These are phyloP conservation scores for Pachyramphus minor DNA, from an alignment of 2,113 vertebrate genomes.

Conservation along the genomic window DNA sequence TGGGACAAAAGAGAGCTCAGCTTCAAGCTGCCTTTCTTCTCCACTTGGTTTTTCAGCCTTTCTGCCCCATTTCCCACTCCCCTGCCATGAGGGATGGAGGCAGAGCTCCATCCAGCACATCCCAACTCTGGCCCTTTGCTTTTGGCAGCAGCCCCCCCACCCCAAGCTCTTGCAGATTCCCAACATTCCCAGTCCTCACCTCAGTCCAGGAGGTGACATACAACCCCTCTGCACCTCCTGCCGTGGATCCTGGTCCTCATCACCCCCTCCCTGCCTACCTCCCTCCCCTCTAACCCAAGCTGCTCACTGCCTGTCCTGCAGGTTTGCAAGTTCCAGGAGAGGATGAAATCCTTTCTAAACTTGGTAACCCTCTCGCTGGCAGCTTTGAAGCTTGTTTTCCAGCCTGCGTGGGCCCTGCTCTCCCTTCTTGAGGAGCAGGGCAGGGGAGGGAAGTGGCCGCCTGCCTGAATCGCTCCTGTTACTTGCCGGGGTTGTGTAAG, in stretches of 20 bases:
- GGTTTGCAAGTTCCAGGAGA: slow-evolving; percentile 3
- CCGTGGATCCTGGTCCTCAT: not conserved
- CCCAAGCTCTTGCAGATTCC: not conserved
- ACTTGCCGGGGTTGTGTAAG: slow-evolving; percentile 40
- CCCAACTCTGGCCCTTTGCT: not conserved
- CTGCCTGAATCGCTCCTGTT: not conserved
- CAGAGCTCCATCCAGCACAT: not conserved
- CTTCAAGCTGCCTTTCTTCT: not conserved
- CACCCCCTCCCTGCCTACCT: not conserved
- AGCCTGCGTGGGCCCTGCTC: not conserved
- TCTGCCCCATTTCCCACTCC: not conserved
- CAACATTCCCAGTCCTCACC: not conserved
- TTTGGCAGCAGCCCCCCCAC: fast-evolving
- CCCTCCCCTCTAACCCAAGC: not conserved
- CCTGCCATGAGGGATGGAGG: not conserved
- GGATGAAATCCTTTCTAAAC: slow-evolving; percentile 47
- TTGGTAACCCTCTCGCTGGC: not conserved
- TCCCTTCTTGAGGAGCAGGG: slow-evolving; percentile 34
- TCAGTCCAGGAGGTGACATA: fast-evolving
- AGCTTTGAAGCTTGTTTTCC: slow-evolving; percentile 35
- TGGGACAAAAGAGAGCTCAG: not conserved
- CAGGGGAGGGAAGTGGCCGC: not conserved
- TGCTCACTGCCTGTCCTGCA: not conserved
- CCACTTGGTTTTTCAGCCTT: not conserved
- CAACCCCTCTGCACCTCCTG: not conserved